phyloP scores from a whole-genome alignment of 1,140 invertebrate species.

The Hycleus phaleratus region DNA sequence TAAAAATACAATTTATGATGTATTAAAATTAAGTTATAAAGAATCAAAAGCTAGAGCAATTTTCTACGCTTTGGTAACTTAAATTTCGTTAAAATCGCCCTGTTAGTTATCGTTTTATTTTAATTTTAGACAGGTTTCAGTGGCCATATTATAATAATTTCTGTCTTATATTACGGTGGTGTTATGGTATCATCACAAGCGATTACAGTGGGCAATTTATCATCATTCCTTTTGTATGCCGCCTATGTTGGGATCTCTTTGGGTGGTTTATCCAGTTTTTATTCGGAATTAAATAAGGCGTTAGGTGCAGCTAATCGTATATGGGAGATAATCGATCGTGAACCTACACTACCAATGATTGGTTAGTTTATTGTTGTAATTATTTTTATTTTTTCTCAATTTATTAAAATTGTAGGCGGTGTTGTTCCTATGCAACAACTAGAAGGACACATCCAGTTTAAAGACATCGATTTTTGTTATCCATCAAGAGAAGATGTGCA shows the following conservation, averaged over 20 bases:
- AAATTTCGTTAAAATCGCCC: too few relatives aligned
- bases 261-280: conserved; percentile 80
- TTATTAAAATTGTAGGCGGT: conserved; percentile 45
- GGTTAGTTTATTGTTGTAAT: conserved; percentile 38
- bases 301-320: conserved; percentile 82
- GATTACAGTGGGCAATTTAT: conserved; percentile 83
- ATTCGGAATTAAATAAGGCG: conserved; percentile 88
- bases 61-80: conserved; percentile 84
- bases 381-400: not conserved
- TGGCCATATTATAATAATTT: conserved; percentile 85
- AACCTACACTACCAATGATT: conserved; percentile 62
- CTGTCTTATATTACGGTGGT: conserved; percentile 91
- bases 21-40: conserved; percentile 74
- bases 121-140: conserved; percentile 77
- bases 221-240: conserved; percentile 86
- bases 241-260: conserved; percentile 88
- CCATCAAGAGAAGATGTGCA: conserved; percentile 55
- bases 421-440: conserved; percentile 44
- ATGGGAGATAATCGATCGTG: conserved; percentile 82
- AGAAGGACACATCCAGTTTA: conserved; percentile 62
- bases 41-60: conserved; percentile 79
- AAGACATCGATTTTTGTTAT: conserved; percentile 60
- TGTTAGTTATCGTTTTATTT: too few relatives aligned
- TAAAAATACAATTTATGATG: conserved; percentile 57
- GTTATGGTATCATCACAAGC: conserved; percentile 73